Evolutionary conservation across 2,888 invertebrate genomes (phyloP), one percentile per base, ranked within the genome.

Genomic region (Protophormia terraenovae): DNA sequence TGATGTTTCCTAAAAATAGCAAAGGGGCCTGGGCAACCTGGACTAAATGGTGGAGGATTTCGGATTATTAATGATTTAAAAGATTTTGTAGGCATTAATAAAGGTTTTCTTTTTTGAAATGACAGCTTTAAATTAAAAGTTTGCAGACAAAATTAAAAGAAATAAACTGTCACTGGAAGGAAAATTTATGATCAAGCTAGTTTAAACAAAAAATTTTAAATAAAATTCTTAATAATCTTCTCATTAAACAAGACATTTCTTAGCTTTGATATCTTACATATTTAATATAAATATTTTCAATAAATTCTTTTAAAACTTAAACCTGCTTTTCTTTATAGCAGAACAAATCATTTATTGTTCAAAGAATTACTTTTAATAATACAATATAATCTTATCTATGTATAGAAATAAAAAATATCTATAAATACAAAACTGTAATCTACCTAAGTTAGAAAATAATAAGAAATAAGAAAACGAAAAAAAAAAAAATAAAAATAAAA

Each of bases 331-430:
- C 41, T 41, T 24, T 67, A 73, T 60, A 58, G 8, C 73, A 58
- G 35, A 72, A 72, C 60, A 67, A 77, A 83, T 83, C 73, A 67
- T 19, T 72, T 72, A 67, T 72, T 83, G 66, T 72, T 53, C 32
- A 12, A 66, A 38, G 24, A 72, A 27, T 50, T 32, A 50, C 55
- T 66, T 38, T 50, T 60, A 35, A 12, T 58, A 45, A 58, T 5
- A 27, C 35, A 60, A 19, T 19, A 19, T 19, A 7, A 47, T 16
- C 7, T 0, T 19, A 47, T 47, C 47, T 47, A 19, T 47, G 8
- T 3, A 8, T 35, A n/a, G 0, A 41, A n/a, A 5, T n/a, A 38
- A 22, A 10, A 14, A 22, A 38, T 62, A 38, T 62, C 19, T 50
- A 2, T 50, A 50, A 50, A 22, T 41, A 50, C 22, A 50, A n/a